Percentiles rank a stretch among this genome's conserved stretches.
These are phyloP conservation scores for Ictalurus furcatus DNA, from an alignment of 2,113 vertebrate species.

Conservation along the genomic window DNA sequence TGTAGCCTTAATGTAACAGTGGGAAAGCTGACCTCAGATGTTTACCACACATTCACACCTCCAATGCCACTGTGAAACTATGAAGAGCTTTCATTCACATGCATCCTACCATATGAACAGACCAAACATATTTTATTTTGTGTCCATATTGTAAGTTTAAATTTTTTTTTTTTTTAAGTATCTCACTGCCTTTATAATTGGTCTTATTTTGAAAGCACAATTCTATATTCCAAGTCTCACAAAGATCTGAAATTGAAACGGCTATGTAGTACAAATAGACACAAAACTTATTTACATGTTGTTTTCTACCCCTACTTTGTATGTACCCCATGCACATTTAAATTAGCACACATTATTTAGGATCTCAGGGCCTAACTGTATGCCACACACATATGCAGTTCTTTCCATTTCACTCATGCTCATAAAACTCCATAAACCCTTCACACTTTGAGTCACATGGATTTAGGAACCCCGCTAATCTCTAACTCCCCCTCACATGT, in stretches of 20 bases:
- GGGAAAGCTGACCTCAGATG: neutral
- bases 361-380: neutral
- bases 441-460: constrained; percentile 41
- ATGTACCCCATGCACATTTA: neutral
- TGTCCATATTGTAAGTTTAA: neutral
- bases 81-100: neutral
- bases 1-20: neutral
- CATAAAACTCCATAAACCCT: constrained; percentile 51
- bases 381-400: constrained; percentile 24
- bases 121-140: neutral
- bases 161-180: neutral
- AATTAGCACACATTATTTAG: neutral
- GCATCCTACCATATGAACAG: neutral
- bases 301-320: no score
- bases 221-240: neutral
- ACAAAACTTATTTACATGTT: neutral
- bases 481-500: constrained; percentile 22
- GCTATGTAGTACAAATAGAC: neutral
- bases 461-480: constrained; percentile 33
- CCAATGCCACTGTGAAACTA: neutral
- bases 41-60: neutral
- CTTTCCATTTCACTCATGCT: constrained; percentile 50
- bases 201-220: neutral
- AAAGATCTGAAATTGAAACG: neutral
- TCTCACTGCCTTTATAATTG: neutral